Percentiles rank a stretch among this genome's conserved stretches.
phyloP scores from a whole-genome alignment of 2,113 vertebrate genomes.

The Eublepharis macularius region DNA sequence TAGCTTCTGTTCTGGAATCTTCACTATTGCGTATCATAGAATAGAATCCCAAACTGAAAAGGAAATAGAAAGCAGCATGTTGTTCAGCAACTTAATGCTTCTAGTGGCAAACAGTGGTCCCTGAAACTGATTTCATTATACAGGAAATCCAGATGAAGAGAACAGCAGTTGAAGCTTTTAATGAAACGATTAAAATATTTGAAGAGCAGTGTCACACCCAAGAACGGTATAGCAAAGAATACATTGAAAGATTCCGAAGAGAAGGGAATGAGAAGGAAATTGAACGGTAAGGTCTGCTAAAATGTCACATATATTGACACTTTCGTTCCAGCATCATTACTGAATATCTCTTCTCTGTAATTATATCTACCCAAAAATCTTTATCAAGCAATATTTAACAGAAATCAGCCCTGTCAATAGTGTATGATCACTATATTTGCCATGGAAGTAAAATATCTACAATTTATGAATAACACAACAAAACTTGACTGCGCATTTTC shows the following conservation, averaged over 20 bases:
- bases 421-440: neutral
- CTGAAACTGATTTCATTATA: slow-evolving; percentile 26
- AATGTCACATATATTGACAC: neutral
- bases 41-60: neutral
- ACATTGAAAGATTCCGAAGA: slow-evolving; percentile 86
- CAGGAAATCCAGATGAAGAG: slow-evolving; percentile 98
- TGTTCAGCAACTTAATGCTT: neutral
- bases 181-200: slow-evolving; percentile 94
- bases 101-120: slow-evolving; percentile 32
- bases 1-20: neutral
- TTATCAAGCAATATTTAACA: neutral
- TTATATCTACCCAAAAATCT: neutral
- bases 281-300: slow-evolving; percentile 79
- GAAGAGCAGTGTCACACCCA: slow-evolving; percentile 94
- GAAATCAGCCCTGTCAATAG: neutral
- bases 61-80: neutral
- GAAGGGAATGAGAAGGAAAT: slow-evolving; percentile 91
- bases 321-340: neutral
- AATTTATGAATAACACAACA: neutral
- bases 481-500: neutral
- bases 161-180: slow-evolving; percentile 93
- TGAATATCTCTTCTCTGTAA: neutral
- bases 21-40: neutral
- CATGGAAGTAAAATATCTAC: neutral
- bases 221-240: slow-evolving; percentile 90